Evolutionary conservation across 2,113 vertebrate species (phyloP), one percentile per base, ranked within the genome.

Genomic region (Hemicordylus capensis): DNA sequence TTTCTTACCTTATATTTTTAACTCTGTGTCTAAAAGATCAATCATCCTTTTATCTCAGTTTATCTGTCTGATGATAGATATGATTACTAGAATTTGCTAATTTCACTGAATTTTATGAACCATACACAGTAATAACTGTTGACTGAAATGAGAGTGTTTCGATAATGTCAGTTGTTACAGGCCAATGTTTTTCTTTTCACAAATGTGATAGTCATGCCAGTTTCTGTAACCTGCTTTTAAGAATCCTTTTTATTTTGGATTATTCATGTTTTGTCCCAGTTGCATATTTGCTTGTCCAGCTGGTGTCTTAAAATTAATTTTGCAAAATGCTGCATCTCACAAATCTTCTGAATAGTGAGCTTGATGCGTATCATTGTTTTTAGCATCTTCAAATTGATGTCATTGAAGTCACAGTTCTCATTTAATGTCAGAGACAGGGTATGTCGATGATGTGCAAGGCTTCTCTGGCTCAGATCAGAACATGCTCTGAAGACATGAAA

Each of bases 351-450:
- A 86, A 77, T 69, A 4, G 39, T 51, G 67, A 88, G 83, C 56
- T 39, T 46, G 15, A 46, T 3, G 0, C 4, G 20, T 31, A 79
- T 77, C 31, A 17, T 58, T 2, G 59, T 75, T 84, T 92, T 37
- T 12, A 15, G 64, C 85, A 79, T 66, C 6, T 63, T 81, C 66
- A 84, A 1, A 0, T 39, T 9, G 61, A 6, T 61, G 66, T 10
- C 58, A 44, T 44, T 87, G 84, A 61, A 72, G 89, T 86, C 70
- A 69, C 59, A 59, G 61, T 58, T 78, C 78, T 51, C 84, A 66
- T 86, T 92, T 91, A 72, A n/a, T 86, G 17, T 84, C 19, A 15
- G 46, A 77, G 83, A 81, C 66, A 54, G 56, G 72, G 44, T 75
- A 4, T 6, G 31, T 37, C 51, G 72, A 34, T 72, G 39, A 6